Conservation (phyloP, 1,140 invertebrate genomes). For the Lucilia sericata region DNA sequence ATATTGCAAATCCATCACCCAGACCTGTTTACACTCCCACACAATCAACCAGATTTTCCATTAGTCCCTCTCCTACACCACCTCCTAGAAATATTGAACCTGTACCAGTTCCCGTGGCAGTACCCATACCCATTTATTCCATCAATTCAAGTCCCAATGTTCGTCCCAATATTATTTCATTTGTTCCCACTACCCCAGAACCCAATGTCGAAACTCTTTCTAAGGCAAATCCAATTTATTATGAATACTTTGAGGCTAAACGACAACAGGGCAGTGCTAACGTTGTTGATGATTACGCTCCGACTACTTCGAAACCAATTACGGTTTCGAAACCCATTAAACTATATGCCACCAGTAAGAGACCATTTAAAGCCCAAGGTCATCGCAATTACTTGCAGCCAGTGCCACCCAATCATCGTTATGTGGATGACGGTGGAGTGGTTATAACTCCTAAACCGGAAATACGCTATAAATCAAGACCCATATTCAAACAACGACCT, state of each 20-base stretch:
- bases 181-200: conserved; percentile 53
- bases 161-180: conserved; percentile 48
- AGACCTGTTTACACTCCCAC: conserved; percentile 42
- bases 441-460: conserved; percentile 68
- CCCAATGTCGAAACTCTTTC: conserved; percentile 53
- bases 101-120: conserved; percentile 60
- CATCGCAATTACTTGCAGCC: conserved; percentile 42
- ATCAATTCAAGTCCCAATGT: conserved; percentile 53
- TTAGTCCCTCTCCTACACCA: conserved; percentile 28
- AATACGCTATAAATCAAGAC: conserved; percentile 68
- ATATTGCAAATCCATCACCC: conserved; percentile 43
- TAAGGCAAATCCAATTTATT: conserved; percentile 66
- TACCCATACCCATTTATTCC: conserved; percentile 62
- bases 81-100: conserved; percentile 52
- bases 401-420: conserved; percentile 44
- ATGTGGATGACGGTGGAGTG: conserved; percentile 55
- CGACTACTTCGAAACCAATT: conserved; percentile 53
- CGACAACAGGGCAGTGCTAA: conserved; percentile 57
- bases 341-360: conserved; percentile 49
- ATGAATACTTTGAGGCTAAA: conserved; percentile 66
- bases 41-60: conserved; percentile 27
- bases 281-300: conserved; percentile 59
- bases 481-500: conserved; percentile 54
- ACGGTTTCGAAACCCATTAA: conserved; percentile 51
- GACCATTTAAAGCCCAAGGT: conserved; percentile 52